Percentiles rank a stretch among this genome's conserved stretches.
These are phyloP conservation scores for Drosophila fulvimacula DNA, from an alignment of 2,888 invertebrate species.

Conservation along the genomic window DNA sequence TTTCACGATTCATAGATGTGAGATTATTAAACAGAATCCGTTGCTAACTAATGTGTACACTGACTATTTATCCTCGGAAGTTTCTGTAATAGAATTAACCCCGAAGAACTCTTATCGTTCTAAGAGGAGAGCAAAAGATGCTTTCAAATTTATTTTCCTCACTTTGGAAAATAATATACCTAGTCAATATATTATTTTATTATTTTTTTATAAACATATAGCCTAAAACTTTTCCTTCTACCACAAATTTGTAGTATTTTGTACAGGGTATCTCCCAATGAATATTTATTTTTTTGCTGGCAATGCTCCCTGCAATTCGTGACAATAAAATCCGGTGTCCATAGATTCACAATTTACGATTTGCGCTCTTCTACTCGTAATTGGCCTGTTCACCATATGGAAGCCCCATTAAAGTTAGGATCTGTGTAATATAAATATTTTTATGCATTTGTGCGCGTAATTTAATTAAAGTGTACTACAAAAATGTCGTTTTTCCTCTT, in stretches of 20 bases:
- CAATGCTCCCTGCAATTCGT: slow-evolving; percentile 62
- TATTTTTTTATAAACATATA: neutral
- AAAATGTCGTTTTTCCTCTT: slow-evolving; percentile 20
- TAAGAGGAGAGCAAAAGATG: no score
- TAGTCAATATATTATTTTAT: neutral
- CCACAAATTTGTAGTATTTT: neutral
- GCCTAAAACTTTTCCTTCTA: neutral
- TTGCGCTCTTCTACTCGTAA: slow-evolving; percentile 60
- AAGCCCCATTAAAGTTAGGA: slow-evolving; percentile 42
- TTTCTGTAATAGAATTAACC: neutral
- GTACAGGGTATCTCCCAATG: slow-evolving; percentile 9
- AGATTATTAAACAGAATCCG: neutral
- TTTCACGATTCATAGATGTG: neutral
- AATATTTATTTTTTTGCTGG: slow-evolving; percentile 20
- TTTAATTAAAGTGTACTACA: slow-evolving; percentile 51
- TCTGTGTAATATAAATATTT: slow-evolving; percentile 30
- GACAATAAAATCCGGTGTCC: slow-evolving; percentile 43
- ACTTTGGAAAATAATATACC: no score
- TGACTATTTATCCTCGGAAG: neutral
- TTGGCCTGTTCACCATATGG: slow-evolving; percentile 58
- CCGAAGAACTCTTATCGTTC: neutral
- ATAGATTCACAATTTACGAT: slow-evolving; percentile 60
- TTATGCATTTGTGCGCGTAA: slow-evolving; percentile 22
- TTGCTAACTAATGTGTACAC: neutral
- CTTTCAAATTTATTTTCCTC: no score